These are phyloP conservation scores for Leptoclinus maculatus DNA, from an alignment of 2,797 vertebrate species.

Conservation along the genomic window DNA sequence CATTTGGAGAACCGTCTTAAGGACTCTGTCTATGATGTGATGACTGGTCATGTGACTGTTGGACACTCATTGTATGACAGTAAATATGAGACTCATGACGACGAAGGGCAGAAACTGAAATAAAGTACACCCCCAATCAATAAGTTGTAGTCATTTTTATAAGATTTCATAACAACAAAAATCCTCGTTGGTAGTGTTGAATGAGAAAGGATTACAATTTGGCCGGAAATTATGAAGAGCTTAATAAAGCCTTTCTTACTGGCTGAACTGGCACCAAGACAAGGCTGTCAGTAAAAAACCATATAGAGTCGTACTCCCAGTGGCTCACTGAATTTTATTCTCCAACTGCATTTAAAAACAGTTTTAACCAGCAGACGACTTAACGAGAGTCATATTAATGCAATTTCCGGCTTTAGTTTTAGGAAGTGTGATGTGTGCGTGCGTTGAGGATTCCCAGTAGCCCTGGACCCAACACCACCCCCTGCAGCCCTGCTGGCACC, in stretches of 20 bases:
- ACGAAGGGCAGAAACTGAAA: neutral
- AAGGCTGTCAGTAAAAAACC: constrained; percentile 1
- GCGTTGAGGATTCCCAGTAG: constrained; percentile 40
- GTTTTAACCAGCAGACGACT: neutral
- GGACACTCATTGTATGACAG: no score
- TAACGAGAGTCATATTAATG: neutral
- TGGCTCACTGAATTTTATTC: neutral
- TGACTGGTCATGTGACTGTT: constrained; percentile 1
- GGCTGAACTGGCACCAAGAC: constrained; percentile 14
- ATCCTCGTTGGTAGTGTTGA: neutral
- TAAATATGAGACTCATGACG: neutral
- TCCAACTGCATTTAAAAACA: constrained; percentile 6
- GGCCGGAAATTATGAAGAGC: neutral
- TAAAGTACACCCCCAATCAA: neutral
- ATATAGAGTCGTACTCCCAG: neutral
- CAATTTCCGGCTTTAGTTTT: constrained; percentile 12
- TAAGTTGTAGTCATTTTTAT: neutral
- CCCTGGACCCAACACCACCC: constrained; percentile 31
- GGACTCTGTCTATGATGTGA: neutral
- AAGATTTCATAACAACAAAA: neutral
- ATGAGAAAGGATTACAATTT: neutral
- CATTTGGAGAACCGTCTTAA: neutral
- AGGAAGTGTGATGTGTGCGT: constrained; percentile 19
- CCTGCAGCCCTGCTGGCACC: constrained; percentile 72
- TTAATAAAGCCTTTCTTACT: constrained; percentile 6